Conservation (phyloP, 2,888 invertebrate genomes). For the Adelphocoris suturalis region DNA sequence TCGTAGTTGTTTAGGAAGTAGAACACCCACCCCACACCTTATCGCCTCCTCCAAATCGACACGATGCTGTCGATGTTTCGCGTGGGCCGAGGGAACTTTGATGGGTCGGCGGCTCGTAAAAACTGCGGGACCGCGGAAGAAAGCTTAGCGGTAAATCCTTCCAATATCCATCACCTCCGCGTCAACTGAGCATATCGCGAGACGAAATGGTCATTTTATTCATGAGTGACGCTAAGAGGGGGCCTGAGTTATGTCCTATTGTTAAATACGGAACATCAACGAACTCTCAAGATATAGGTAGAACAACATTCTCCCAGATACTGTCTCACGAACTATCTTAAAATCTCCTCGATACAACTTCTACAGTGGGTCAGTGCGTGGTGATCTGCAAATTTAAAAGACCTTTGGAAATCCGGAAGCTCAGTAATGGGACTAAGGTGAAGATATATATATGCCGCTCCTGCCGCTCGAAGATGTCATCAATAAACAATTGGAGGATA, state of each 20-base stretch:
- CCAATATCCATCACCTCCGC: background rate
- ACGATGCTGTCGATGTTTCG: background rate
- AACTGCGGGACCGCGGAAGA: background rate
- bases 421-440: no score
- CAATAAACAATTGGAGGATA: no score
- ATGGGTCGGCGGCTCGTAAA: background rate
- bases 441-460: no score
- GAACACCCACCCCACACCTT: no score
- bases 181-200: background rate
- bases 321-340: no score
- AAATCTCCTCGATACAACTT: no score
- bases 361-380: no score
- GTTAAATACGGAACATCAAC: background rate
- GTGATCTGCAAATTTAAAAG: no score
- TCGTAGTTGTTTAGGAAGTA: no score
- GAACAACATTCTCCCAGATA: no score
- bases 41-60: background rate
- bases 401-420: no score
- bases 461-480: no score
- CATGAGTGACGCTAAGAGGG: background rate
- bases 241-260: background rate
- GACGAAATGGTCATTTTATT: background rate
- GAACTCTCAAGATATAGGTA: background rate
- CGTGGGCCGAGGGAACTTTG: background rate
- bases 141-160: background rate